Evolutionary conservation across 1,140 invertebrate species (phyloP).

Genomic region (Psilanteris sp.): DNA sequence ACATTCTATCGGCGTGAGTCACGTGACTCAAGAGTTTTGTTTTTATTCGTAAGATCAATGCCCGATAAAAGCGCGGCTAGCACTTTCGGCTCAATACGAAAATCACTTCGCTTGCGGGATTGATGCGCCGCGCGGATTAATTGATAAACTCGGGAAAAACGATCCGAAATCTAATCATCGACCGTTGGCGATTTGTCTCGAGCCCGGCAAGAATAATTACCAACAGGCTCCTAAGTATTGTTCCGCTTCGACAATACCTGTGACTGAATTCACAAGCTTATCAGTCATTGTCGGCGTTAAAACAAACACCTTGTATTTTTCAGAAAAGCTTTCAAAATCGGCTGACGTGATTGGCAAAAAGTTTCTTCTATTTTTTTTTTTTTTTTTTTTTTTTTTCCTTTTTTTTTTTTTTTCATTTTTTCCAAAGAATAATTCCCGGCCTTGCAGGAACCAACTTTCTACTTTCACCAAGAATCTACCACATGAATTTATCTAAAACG

Average conservation of each 20-base stretch:
- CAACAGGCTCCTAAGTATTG: conserved; percentile 36
- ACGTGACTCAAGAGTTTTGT: too few relatives aligned
- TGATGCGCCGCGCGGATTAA: too few relatives aligned
- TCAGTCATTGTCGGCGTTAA: conserved; percentile 41
- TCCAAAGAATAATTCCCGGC: conserved; percentile 36
- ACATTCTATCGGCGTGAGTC: conserved; percentile 11
- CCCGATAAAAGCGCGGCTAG: too few relatives aligned
- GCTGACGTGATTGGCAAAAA: conserved; percentile 1
- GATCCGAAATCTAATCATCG: too few relatives aligned
- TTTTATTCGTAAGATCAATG: too few relatives aligned
- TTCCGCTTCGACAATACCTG: conserved; percentile 31
- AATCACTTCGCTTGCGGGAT: too few relatives aligned
- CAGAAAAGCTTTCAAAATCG: conserved; percentile 5
- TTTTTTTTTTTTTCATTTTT: conserved; percentile 38
- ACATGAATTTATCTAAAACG: conserved; percentile 64
- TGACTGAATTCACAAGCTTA: conserved; percentile 10
- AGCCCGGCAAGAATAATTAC: conserved; percentile 29
- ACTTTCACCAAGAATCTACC: conserved; percentile 59
- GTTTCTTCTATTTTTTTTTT: conserved; percentile 36
- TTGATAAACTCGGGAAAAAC: too few relatives aligned
- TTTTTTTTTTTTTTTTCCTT: conserved; percentile 40
- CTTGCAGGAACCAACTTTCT: conserved; percentile 46
- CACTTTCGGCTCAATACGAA: too few relatives aligned
- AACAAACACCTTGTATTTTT: conserved; percentile 41
- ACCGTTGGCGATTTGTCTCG: conserved; percentile 13